phyloP scores from a whole-genome alignment of 2,797 vertebrate species.

The Cygnus olor region DNA sequence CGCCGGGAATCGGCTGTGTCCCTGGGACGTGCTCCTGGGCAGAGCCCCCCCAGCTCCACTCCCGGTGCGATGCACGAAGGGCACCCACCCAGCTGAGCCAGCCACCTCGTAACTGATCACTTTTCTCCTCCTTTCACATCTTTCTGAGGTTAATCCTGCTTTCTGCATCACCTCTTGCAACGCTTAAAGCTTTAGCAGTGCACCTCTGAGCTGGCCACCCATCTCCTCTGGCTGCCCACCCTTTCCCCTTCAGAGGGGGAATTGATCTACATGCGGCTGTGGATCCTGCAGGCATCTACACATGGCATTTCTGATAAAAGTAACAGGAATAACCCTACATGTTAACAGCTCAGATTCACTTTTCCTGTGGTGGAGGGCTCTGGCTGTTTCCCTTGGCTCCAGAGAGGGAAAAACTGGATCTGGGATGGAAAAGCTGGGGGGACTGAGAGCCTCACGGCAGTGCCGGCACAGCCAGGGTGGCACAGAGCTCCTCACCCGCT shows the following conservation, averaged over 20 bases:
- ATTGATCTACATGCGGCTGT: too few species aligned
- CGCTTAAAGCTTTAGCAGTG: too few species aligned
- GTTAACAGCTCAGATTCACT: neutral
- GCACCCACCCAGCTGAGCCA: too few species aligned
- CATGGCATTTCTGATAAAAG: neutral
- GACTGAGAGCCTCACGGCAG: neutral
- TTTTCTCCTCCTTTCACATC: neutral
- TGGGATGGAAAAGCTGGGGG: neutral
- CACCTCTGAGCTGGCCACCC: too few species aligned
- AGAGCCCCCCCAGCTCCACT: neutral
- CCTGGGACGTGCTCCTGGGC: neutral
- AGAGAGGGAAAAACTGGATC: accelerated
- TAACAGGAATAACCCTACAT: too few species aligned
- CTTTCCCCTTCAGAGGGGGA: too few species aligned
- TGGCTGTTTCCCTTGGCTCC: neutral
- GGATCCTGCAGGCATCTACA: neutral
- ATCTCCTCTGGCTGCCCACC: too few species aligned
- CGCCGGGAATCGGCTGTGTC: accelerated
- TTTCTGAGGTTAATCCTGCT: neutral
- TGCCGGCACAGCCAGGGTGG: accelerated
- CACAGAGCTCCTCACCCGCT: neutral
- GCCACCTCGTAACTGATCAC: accelerated
- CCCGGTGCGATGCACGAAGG: too few species aligned
- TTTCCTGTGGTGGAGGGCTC: accelerated
- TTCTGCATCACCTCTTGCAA: neutral